These are phyloP conservation scores for Chalcosyrphus nemorum DNA, from an alignment of 2,888 invertebrate genomes.

Conservation along the genomic window DNA sequence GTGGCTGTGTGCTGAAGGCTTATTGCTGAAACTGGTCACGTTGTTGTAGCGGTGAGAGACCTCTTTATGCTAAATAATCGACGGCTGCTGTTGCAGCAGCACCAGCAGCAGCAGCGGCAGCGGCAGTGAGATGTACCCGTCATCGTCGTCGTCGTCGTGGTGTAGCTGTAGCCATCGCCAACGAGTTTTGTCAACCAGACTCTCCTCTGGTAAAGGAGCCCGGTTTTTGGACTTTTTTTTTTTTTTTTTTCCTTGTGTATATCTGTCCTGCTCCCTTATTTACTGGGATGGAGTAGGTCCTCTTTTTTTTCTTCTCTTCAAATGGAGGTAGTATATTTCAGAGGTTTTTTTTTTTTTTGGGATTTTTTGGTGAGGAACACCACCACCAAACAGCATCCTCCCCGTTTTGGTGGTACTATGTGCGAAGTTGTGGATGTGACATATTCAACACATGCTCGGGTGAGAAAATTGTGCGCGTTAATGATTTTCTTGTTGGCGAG, in stretches of 20 bases:
- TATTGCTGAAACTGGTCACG: conserved; percentile 73
- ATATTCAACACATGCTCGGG: conserved; percentile 73
- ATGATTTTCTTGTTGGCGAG: conserved; percentile 72
- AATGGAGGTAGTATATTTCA: conserved; percentile 66
- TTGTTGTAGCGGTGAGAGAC: conserved; percentile 71
- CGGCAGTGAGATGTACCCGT: conserved; percentile 66
- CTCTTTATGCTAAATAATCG: conserved; percentile 73
- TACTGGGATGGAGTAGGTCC: conserved; percentile 30
- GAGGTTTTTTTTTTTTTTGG: too few species aligned
- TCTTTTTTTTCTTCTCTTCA: conserved; percentile 27
- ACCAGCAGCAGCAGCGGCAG: too few species aligned
- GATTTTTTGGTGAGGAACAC: conserved; percentile 35
- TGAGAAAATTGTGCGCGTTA: conserved; percentile 73
- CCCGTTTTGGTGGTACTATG: conserved; percentile 65
- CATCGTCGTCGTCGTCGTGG: conserved; percentile 61
- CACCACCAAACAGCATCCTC: conserved; percentile 46
- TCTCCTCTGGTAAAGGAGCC: conserved; percentile 29
- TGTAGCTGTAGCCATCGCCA: conserved; percentile 50
- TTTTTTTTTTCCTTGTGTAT: conserved; percentile 6
- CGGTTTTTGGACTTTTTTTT: background rate
- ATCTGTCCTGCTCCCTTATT: conserved; percentile 57
- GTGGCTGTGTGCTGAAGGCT: conserved; percentile 64
- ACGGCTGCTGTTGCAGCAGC: conserved; percentile 72
- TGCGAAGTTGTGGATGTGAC: conserved; percentile 73
- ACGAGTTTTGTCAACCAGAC: conserved; percentile 69